phyloP scores from a whole-genome alignment of 2,113 vertebrate species.

The Bos taurus region DNA sequence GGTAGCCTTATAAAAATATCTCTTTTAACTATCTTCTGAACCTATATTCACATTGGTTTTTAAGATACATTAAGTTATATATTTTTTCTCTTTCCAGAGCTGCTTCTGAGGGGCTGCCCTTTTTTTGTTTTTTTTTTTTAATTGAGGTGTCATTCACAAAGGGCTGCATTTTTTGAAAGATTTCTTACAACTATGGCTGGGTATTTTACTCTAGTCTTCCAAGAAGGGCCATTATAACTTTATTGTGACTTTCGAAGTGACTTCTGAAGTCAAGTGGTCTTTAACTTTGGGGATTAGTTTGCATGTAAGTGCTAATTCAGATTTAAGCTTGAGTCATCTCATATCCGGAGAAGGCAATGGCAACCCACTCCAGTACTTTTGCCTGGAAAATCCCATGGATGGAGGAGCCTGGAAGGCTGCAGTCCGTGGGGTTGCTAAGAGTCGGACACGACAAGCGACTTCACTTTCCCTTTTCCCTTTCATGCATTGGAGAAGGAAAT shows the following conservation, averaged over 20 bases:
- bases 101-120: constrained; percentile 53
- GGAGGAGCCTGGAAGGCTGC: too few species aligned
- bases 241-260: background rate
- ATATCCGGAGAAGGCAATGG: background rate
- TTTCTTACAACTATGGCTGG: constrained; percentile 28
- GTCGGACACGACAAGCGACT: too few species aligned
- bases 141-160: constrained; percentile 41
- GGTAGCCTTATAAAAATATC: constrained; percentile 46
- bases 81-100: constrained; percentile 64
- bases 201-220: constrained; percentile 58
- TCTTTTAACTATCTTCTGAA: constrained; percentile 63
- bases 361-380: too few species aligned
- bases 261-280: constrained; percentile 32
- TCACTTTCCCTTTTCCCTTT: too few species aligned
- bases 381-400: too few species aligned
- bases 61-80: constrained; percentile 74
- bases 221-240: constrained; percentile 44
- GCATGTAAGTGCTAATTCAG: constrained; percentile 19
- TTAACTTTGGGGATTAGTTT: constrained; percentile 33
- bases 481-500: too few species aligned
- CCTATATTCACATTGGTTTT: constrained; percentile 42
- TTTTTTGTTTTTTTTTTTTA: background rate
- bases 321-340: constrained; percentile 27
- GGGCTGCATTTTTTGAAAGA: background rate
- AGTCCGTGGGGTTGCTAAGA: too few species aligned